Conservation (phyloP, 2,113 vertebrate species). For the Meleagris gallopavo region DNA sequence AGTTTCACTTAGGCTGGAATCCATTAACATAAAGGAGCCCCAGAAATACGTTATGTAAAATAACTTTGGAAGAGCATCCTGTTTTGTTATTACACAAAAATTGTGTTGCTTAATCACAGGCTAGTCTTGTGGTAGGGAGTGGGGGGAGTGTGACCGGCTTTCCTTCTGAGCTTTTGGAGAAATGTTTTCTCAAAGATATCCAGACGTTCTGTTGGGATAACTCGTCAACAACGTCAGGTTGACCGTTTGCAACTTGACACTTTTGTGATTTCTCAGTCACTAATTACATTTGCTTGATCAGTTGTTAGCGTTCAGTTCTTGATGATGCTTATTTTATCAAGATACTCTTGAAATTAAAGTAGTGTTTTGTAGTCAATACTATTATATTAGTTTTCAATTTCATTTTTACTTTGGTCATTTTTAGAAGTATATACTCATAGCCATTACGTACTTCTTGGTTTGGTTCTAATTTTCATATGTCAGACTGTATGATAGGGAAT, state of each 20-base stretch:
- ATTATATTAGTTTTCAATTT: not conserved
- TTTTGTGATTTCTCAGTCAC: not conserved
- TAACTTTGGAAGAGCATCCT: not conserved
- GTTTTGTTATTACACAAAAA: not conserved
- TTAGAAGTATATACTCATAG: not conserved
- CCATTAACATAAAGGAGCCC: not conserved
- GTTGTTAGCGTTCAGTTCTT: not conserved
- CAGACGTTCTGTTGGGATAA: not conserved
- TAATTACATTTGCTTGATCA: not conserved
- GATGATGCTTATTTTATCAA: not conserved
- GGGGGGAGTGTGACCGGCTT: not conserved
- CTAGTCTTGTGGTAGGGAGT: not conserved
- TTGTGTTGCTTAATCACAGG: not conserved
- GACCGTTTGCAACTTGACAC: not conserved
- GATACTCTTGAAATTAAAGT: not conserved
- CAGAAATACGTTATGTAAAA: not conserved
- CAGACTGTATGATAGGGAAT: not conserved
- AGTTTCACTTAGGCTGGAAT: not conserved
- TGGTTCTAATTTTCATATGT: not conserved
- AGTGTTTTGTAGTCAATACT: not conserved
- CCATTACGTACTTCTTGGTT: not conserved
- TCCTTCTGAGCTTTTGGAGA: not conserved
- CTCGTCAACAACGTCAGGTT: not conserved
- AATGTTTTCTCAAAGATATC: not conserved
- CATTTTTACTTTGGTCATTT: not conserved